A percentile compares a stretch with the other conserved stretches of the same genome.
Conservation (phyloP, 2,797 vertebrate species). For the Uromys caudimaculatus region DNA sequence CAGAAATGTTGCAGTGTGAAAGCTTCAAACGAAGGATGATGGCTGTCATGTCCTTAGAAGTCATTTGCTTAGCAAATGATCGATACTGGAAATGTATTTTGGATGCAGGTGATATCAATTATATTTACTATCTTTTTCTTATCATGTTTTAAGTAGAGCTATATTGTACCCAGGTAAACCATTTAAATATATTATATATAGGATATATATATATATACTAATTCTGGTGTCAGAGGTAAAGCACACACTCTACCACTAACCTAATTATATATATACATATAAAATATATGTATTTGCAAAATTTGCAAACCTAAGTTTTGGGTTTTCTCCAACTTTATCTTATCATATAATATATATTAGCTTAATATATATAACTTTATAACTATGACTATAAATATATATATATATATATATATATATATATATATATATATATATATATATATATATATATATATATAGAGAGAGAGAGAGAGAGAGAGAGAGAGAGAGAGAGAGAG, state of each 20-base stretch:
- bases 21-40: conserved; percentile 85
- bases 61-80: conserved; percentile 86
- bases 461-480: no score
- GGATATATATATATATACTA: not conserved
- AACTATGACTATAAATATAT: no score
- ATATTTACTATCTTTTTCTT: conserved; percentile 24
- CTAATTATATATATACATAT: not conserved
- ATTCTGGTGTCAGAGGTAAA: not conserved
- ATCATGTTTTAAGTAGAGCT: not conserved
- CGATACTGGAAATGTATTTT: conserved; percentile 87
- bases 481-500: no score
- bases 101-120: conserved; percentile 86
- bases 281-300: not conserved
- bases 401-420: no score
- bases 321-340: not conserved
- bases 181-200: not conserved
- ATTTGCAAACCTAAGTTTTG: not conserved
- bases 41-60: conserved; percentile 88
- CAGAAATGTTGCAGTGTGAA: conserved; percentile 88
- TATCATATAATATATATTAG: not conserved
- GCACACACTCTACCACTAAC: not conserved
- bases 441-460: no score
- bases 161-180: not conserved
- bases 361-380: no score
- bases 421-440: no score